Conservation (phyloP, 2,888 invertebrate genomes). For the Cantharis flavilabris region DNA sequence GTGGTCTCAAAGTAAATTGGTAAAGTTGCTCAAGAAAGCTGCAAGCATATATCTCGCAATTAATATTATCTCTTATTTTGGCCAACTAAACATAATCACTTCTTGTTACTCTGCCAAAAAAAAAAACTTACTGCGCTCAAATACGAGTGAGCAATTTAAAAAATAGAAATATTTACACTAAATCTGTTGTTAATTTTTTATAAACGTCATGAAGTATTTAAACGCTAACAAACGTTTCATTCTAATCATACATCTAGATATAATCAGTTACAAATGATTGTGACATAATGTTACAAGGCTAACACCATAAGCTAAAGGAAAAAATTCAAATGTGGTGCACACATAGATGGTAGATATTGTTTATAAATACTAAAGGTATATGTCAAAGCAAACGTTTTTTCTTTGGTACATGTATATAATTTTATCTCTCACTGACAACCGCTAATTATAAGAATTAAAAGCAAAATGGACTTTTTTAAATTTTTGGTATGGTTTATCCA, state of each 20-base stretch:
- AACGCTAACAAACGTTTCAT: background rate
- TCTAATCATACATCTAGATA: background rate
- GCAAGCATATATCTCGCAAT: constrained; percentile 23
- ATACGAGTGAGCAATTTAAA: background rate
- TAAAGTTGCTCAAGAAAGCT: constrained; percentile 38
- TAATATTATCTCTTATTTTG: constrained; percentile 16
- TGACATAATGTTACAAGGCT: background rate
- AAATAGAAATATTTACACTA: background rate
- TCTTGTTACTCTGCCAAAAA: constrained; percentile 7
- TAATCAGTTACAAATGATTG: background rate
- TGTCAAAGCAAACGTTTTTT: background rate
- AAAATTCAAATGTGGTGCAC: background rate
- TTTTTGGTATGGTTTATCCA: background rate
- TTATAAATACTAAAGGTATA: background rate
- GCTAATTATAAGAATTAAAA: background rate
- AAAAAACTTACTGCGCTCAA: background rate
- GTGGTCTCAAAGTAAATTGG: constrained; percentile 50
- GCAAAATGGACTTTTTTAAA: background rate
- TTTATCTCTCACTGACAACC: background rate
- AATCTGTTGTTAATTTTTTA: background rate
- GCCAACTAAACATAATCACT: constrained; percentile 64
- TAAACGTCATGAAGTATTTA: background rate
- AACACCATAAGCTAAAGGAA: background rate
- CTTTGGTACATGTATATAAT: background rate
- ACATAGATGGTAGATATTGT: background rate